Evolutionary conservation across 2,797 vertebrate genomes (phyloP).

Genomic region (Rhabdophis nuchalis): DNA sequence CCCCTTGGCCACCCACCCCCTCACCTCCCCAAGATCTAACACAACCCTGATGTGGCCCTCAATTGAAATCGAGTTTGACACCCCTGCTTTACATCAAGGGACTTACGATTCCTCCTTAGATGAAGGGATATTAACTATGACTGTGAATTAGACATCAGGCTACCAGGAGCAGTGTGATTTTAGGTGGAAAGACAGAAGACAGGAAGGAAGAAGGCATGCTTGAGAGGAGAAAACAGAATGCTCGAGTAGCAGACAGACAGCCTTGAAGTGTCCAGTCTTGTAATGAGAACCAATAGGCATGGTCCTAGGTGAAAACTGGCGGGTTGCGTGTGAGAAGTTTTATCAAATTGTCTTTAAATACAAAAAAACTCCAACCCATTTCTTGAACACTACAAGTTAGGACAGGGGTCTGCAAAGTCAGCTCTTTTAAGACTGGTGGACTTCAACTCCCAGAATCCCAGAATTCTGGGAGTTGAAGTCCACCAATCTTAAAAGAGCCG

Average conservation of each 20-base stretch:
- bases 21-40: too few species aligned
- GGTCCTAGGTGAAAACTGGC: not conserved
- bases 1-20: too few species aligned
- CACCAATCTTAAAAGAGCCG: too few species aligned
- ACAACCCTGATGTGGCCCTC: too few species aligned
- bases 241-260: not conserved
- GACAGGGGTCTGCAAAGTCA: too few species aligned
- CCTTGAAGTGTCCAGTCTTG: not conserved
- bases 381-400: not conserved
- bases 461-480: too few species aligned
- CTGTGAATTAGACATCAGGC: not conserved
- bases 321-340: not conserved
- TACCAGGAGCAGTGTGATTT: not conserved
- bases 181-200: not conserved
- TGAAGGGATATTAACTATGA: not conserved
- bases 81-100: not conserved
- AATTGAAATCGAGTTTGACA: too few species aligned
- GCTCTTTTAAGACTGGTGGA: too few species aligned
- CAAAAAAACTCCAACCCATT: not conserved
- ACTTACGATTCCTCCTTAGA: not conserved
- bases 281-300: not conserved
- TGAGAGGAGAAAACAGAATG: not conserved
- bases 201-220: not conserved
- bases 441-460: too few species aligned
- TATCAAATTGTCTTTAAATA: not conserved